These are phyloP conservation scores for Macrophya alboannulata DNA, from an alignment of 2,888 invertebrate species.

Conservation along the genomic window DNA sequence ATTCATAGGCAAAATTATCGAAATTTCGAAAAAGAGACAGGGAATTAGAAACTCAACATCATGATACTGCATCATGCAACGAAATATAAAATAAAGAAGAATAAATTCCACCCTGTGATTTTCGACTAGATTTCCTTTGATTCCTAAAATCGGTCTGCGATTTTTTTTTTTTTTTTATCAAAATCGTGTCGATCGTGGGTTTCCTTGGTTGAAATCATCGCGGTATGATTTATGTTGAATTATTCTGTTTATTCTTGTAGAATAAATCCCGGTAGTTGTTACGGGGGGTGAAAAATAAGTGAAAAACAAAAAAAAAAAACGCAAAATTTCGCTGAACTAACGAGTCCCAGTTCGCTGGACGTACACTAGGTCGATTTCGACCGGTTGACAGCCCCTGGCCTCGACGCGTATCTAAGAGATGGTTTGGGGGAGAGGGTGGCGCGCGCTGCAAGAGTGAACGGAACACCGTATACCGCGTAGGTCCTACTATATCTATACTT, in stretches of 20 bases:
- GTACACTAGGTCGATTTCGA: slow-evolving; percentile 13
- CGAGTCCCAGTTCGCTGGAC: slow-evolving; percentile 18
- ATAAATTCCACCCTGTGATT: too few relatives aligned
- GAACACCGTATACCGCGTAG: slow-evolving; percentile 68
- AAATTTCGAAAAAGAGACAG: not conserved
- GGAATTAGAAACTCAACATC: too few relatives aligned
- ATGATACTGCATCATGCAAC: too few relatives aligned
- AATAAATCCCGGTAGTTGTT: slow-evolving; percentile 12
- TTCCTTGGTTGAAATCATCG: not conserved
- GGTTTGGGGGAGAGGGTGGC: slow-evolving; percentile 58
- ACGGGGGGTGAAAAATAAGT: slow-evolving; percentile 3
- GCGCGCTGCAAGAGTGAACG: slow-evolving; percentile 64
- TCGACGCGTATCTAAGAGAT: slow-evolving; percentile 65
- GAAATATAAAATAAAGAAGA: too few relatives aligned
- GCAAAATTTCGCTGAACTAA: not conserved
- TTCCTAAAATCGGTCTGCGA: too few relatives aligned
- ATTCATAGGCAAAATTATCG: not conserved
- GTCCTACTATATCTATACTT: slow-evolving; percentile 57
- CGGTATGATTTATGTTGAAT: not conserved
- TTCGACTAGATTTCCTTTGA: too few relatives aligned
- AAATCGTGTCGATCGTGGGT: not conserved
- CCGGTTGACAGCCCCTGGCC: slow-evolving; percentile 70
- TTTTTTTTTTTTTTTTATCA: not conserved
- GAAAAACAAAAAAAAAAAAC: too few relatives aligned
- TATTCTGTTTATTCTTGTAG: not conserved